phyloP scores from a whole-genome alignment of 2,888 invertebrate species.

The Drosophila recens region DNA sequence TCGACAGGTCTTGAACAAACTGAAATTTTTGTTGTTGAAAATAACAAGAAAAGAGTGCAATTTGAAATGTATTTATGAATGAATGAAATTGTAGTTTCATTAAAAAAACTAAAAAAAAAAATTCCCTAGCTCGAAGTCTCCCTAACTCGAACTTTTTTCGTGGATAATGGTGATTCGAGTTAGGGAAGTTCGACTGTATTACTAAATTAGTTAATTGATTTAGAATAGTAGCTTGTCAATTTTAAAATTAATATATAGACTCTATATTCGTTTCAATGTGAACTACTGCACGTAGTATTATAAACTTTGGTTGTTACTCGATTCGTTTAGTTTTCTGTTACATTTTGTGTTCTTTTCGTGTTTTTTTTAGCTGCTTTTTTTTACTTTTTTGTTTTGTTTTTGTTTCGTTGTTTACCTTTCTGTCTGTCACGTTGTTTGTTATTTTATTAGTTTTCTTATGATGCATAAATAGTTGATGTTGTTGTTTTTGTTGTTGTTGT shows the following conservation, averaged over 20 bases:
- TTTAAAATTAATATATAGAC: not conserved
- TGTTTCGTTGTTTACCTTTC: not conserved
- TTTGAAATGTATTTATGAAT: too few relatives aligned
- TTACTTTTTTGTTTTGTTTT: not conserved
- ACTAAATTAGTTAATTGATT: not conserved
- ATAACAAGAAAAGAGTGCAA: too few relatives aligned
- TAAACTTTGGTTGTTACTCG: not conserved
- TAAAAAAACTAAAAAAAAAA: too few relatives aligned
- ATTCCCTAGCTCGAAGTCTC: too few relatives aligned
- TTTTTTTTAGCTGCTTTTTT: not conserved
- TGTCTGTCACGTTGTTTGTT: conserved; percentile 14
- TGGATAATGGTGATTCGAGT: too few relatives aligned
- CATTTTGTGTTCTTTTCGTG: not conserved
- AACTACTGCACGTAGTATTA: not conserved
- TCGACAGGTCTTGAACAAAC: too few relatives aligned
- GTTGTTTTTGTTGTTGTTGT: conserved; percentile 27
- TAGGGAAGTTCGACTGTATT: too few relatives aligned
- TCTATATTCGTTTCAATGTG: not conserved
- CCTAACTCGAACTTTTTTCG: too few relatives aligned
- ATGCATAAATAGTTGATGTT: conserved; percentile 14
- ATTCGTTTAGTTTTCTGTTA: not conserved
- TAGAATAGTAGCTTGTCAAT: not conserved
- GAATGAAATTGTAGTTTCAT: too few relatives aligned
- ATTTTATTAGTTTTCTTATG: conserved; percentile 23
- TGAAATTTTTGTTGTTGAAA: too few relatives aligned